A percentile compares a stretch with the other conserved stretches of the same genome.
Evolutionary conservation across 2,888 invertebrate species (phyloP).

Genomic region (Drosophila anomalipes): DNA sequence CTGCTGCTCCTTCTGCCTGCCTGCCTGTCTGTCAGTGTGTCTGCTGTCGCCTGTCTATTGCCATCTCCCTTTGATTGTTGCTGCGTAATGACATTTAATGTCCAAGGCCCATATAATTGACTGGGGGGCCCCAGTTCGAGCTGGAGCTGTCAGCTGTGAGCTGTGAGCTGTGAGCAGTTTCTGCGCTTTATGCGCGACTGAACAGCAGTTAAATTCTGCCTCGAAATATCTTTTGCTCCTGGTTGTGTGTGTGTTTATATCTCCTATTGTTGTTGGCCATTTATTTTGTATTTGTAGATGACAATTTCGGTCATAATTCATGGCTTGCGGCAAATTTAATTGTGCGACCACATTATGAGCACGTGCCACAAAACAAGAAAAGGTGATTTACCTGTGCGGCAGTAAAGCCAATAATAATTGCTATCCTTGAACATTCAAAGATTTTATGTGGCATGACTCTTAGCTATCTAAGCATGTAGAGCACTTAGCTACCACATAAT

Average conservation of each 20-base stretch:
- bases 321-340: constrained; percentile 54
- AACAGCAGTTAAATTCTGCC: constrained; percentile 75
- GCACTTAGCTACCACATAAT: constrained; percentile 18
- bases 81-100: constrained; percentile 82
- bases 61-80: constrained; percentile 70
- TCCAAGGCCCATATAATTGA: constrained; percentile 74
- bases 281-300: constrained; percentile 50
- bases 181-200: constrained; percentile 70
- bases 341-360: constrained; percentile 66
- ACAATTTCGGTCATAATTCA: constrained; percentile 39
- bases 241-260: constrained; percentile 29
- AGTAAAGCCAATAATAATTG: constrained; percentile 35
- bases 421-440: constrained; percentile 26
- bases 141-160: neutral
- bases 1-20: neutral
- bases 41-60: constrained; percentile 24
- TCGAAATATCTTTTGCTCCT: constrained; percentile 42
- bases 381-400: constrained; percentile 38
- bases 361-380: constrained; percentile 28
- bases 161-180: constrained; percentile 32
- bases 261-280: constrained; percentile 39
- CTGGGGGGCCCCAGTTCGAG: constrained; percentile 26
- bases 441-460: constrained; percentile 50
- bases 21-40: neutral
- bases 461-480: neutral